Conservation (phyloP, 2,888 invertebrate species). For the Malthinus flaveolus region DNA sequence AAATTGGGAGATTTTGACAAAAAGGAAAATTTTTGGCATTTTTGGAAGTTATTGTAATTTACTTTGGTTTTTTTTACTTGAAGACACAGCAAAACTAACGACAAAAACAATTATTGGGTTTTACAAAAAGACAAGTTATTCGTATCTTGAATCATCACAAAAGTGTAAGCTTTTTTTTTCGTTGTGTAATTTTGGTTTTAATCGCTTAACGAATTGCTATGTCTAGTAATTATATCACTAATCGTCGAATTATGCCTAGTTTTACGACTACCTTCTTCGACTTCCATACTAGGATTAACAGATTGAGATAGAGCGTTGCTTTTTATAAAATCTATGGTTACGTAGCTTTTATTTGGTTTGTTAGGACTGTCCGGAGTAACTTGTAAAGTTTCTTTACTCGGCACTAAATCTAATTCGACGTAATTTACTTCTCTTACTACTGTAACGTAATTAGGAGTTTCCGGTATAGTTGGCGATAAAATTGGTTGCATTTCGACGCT, state of each 20-base stretch:
- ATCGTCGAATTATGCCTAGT: constrained; percentile 81
- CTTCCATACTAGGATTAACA: constrained; percentile 61
- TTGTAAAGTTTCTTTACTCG: constrained; percentile 51
- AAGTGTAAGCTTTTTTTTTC: too few species aligned
- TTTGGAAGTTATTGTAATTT: too few species aligned
- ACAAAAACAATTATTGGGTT: too few species aligned
- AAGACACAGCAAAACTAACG: too few species aligned
- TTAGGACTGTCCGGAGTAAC: constrained; percentile 59
- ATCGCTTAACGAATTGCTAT: constrained; percentile 65
- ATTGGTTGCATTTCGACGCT: constrained; percentile 25
- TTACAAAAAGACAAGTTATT: too few species aligned
- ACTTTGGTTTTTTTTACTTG: too few species aligned
- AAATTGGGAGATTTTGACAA: too few species aligned
- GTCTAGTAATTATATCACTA: constrained; percentile 61
- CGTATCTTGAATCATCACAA: too few species aligned
- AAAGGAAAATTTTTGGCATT: too few species aligned
- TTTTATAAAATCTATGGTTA: constrained; percentile 92
- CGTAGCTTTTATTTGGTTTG: constrained; percentile 69
- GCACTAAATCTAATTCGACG: constrained; percentile 76
- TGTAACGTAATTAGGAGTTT: constrained; percentile 49
- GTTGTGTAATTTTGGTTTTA: constrained; percentile 38
- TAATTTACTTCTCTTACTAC: constrained; percentile 68
- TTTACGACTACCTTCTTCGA: constrained; percentile 76
- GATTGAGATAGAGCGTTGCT: constrained; percentile 87
- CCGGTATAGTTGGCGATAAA: constrained; percentile 40